Evolutionary conservation across 2,113 vertebrate species (phyloP).

Genomic region (Pelodiscus sinensis): DNA sequence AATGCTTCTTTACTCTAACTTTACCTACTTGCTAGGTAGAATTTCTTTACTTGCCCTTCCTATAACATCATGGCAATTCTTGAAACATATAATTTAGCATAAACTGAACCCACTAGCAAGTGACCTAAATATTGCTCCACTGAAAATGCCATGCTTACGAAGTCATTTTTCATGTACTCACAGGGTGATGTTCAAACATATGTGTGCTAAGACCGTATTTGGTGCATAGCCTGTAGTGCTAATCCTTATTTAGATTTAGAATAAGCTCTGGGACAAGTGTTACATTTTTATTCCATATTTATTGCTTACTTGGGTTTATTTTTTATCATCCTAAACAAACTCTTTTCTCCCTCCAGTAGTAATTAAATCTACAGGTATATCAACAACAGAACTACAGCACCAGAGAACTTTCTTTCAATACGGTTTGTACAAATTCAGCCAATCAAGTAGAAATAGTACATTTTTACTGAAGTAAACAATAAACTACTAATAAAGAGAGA

Average conservation of each 20-base stretch:
- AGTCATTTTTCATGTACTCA: conserved; percentile 26
- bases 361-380: neutral
- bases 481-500: neutral
- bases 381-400: neutral
- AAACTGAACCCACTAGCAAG: neutral
- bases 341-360: neutral
- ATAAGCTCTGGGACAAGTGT: conserved; percentile 22
- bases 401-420: neutral
- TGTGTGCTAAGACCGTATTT: conserved; percentile 22
- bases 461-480: neutral
- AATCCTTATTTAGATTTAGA: conserved; percentile 51
- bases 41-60: neutral
- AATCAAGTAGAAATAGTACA: neutral
- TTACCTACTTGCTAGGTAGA: neutral
- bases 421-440: neutral
- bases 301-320: conserved; percentile 46
- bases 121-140: neutral
- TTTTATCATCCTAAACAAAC: conserved; percentile 1
- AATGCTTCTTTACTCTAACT: neutral
- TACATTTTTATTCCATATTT: conserved; percentile 49
- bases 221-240: conserved; percentile 11
- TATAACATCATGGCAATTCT: neutral
- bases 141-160: neutral
- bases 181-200: neutral
- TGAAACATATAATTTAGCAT: neutral